Base-by-base conservation (phyloP, 2,888 invertebrate genomes). In the Xanthia togata region DNA sequence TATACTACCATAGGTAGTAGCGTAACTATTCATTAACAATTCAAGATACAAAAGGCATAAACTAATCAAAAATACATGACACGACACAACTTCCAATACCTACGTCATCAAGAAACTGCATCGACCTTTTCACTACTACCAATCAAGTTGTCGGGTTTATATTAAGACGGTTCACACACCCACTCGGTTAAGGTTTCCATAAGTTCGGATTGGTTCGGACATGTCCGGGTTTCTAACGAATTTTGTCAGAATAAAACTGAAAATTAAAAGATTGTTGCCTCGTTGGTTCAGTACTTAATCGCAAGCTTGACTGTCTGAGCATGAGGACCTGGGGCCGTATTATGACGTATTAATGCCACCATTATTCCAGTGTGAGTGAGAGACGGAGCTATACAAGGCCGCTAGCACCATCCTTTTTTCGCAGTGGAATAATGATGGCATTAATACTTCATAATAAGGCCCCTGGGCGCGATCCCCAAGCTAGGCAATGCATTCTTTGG, bases 101-200 rank as follows among this genome's bases (percentile, higher is more conserved):
- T 35, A 53, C 59, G 50, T 53, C 79, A 62, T 38, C 9, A 53
- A 63, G 63, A 67, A 82, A 86, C 50, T 82, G 86, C 82, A 82
- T 20, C 57, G 20, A 68, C 67, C 86, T 76, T 65, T 70, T 85
- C 38, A 86, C 14, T n/a, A 23, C n/a, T 9, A 71, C 55, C 47
- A 38, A 79, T 86, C 84, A 86, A 77, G 60, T 72, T 77, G 78
- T 82, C 79, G 62, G 38, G 44, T 44, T 63, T 86, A 86, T 82
- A 86, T 77, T 65, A 59, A 70, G 63, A 71, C 67, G 35, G 41
- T 60, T 62, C 53, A 35, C 76, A 62, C 63, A 50, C 59, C 73
- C 83, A 23, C 55, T 60, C 5, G 6, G 17, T 12, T 11, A 59
- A n/a, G 44, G 64, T 59, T 11, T 20, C 78, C 83, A 53, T 35